Base-by-base conservation (phyloP, 2,797 vertebrate genomes). In the Yasuhikotakia modesta region DNA sequence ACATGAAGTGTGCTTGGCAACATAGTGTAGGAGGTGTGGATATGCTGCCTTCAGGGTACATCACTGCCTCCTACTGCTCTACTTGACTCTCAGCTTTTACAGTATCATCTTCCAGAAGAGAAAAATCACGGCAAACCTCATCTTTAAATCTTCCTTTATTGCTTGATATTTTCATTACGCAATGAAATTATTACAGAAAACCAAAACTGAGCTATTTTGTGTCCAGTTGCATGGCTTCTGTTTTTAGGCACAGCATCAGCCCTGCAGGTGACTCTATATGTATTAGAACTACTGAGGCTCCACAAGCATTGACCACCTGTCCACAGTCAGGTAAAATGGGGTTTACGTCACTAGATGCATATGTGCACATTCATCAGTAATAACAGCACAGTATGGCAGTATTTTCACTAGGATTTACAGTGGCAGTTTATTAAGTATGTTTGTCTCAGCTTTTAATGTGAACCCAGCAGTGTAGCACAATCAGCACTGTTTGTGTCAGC, bases 11-110 rank as follows among this genome's bases (percentile, higher is more conserved):
- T 83, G 78, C 79, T 60, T 67, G 65, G 71, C 35, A 70, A 78
- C 50, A 76, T 24, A 66, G 79, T 74, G 86, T 85, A 67, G 85
- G 82, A 84, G 83, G 85, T 85, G 81, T 81, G 35, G 71, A 74
- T 46, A 70, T 72, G 76, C 60, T 46, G 74, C 60, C 78, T 73
- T 69, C 48, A 73, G 68, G 55, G 72, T 55, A 53, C 70, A 70
- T 69, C n/a, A 66, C 68, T 73, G 63, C 69, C 81, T 76, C 79
- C 76, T 67, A 76, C 73, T 76, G 69, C 81, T 63, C 73, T 80
- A 76, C 63, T 76, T 76, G 73, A 76, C 73, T 66, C 67, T 76
- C 72, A 76, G 73, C 50, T 66, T 76, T 67, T 27, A 66, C 73
- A 66, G 22, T 52, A 74, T 74, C 35, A 52, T 45, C 60, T 73